Evolutionary conservation across 2,888 invertebrate genomes (phyloP), one percentile per base, ranked within the genome.

Genomic region (Charanyca ferruginea): DNA sequence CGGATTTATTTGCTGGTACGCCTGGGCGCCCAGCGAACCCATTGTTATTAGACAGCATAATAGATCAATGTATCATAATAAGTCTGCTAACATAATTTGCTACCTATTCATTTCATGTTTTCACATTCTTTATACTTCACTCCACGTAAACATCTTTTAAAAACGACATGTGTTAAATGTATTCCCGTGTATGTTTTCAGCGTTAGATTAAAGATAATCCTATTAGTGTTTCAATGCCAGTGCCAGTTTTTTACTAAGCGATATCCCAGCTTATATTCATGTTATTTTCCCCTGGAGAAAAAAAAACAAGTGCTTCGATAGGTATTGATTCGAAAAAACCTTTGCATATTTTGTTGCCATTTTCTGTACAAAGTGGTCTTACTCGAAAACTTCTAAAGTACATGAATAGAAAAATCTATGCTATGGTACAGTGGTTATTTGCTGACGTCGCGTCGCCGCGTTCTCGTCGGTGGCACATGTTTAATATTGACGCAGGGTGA

Each of bases 401-500:
- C 53, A 42, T 35, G 47, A 58, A 59, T 49, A 65, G 38, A 79
- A 66, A 63, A 70, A 64, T 66, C 52, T 41, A 54, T 57, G 60
- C 55, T 35, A 18, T 16, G 18, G 35, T 58, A 61, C 53, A 38
- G 51, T 55, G 47, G 53, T 52, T 67, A 54, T 66, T 54, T 62
- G 73, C 55, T 51, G 49, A 49, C 54, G 49, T 42, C 22, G 51
- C 25, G 49, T 32, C 18, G 28, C 0, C 18, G 32, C 42, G 61
- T n/a, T n/a, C n/a, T n/a, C n/a, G n/a, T 77, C 63, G 57, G 51
- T 66, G 68, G 67, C 64, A 66, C 64, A 52, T 70, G 68, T 51
- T 66, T 67, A 71, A 75, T 78, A 81, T 73, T 73, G 80, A 80
- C 66, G 67, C 25, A 74, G 70, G 78, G 63, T 64, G 68, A 61